Conservation (phyloP, 2,888 invertebrate species). For the Sceliomorpha sp. region DNA sequence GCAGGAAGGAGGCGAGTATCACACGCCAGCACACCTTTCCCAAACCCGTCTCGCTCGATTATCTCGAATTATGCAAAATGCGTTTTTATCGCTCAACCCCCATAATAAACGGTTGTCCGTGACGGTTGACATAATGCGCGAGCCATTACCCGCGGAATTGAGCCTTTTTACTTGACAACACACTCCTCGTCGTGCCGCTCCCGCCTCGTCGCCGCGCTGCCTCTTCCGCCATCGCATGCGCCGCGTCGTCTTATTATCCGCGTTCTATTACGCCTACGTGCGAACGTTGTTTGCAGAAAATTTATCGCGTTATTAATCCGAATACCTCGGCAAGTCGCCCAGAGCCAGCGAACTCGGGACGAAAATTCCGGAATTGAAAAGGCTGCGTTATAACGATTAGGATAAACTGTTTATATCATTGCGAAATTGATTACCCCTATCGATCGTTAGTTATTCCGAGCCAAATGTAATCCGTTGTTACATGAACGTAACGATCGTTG, state of each 20-base stretch:
- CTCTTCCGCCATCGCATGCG: slow-evolving; percentile 21
- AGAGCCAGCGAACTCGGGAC: slow-evolving; percentile 6
- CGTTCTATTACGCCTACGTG: slow-evolving; percentile 42
- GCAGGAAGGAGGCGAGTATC: slow-evolving; percentile 59
- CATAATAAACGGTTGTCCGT: slow-evolving; percentile 78
- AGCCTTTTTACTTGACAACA: slow-evolving; percentile 67
- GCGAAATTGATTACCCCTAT: slow-evolving; percentile 45
- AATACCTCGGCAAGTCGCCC: slow-evolving; percentile 35
- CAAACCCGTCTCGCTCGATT: slow-evolving; percentile 74
- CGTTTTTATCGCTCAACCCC: slow-evolving; percentile 65
- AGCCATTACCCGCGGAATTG: slow-evolving; percentile 72
- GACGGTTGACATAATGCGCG: slow-evolving; percentile 78
- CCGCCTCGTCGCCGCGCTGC: slow-evolving; percentile 21
- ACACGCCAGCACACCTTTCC: slow-evolving; percentile 70
- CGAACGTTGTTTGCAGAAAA: slow-evolving; percentile 59
- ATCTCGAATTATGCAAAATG: slow-evolving; percentile 78
- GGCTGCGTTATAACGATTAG: slow-evolving; percentile 41
- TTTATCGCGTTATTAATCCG: slow-evolving; percentile 71
- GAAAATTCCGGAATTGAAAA: slow-evolving; percentile 44
- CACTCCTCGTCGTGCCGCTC: slow-evolving; percentile 24
- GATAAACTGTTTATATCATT: slow-evolving; percentile 46
- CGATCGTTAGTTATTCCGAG: slow-evolving; percentile 32
- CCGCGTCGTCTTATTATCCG: slow-evolving; percentile 48
- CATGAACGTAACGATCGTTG: slow-evolving; percentile 29
- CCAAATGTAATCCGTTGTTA: slow-evolving; percentile 26